Evolutionary conservation across 2,888 invertebrate species (phyloP), one percentile per base, ranked within the genome.

Genomic region (Oeneis ivallda): DNA sequence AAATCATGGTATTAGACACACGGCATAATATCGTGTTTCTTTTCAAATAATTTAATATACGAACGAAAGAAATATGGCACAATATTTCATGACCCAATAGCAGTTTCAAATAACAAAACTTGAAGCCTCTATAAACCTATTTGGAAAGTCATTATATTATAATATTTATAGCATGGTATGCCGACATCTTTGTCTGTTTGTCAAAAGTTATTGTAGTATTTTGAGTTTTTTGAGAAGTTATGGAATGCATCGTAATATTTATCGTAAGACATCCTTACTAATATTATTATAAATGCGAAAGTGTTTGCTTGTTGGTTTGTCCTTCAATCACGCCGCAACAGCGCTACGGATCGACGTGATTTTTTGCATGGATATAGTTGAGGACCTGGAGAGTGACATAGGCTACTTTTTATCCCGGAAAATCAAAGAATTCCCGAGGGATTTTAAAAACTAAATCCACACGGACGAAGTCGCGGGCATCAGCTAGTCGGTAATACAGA

Each of bases 1-100:
- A 69, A 67, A 67, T 69, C 65, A 67, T 43, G 50, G 62, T 56
- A 65, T 67, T 67, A 69, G 39, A 19, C 60, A 32, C 62, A 57
- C 58, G 49, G 54, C 54, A 57, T 56, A 62, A 57, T 56, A 62
- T 62, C 47, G 57, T 49, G 60, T 67, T 67, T 67, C 61, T 54
- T 64, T 69, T 60, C 39, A n/a, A 60, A 67, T 61, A 62, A 57
- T 65, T 65, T 56, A 62, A 60, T 53, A 39, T 53, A 39, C 43
- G 47, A 39, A 43, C 19, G 50, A 52, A 57, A 60, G 50, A 64
- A 62, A 67, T 62, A 67, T 65, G 50, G 49, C 54, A 59, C 54
- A 64, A 62, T 69, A 59, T 62, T 56, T 65, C 54, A 39, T 62
- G 64, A 64, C 62, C 64, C 39, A 43, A 54, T 53, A 60, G 60